Base-by-base conservation (phyloP, 2,888 invertebrate genomes). In the Petrophora chlorosata region DNA sequence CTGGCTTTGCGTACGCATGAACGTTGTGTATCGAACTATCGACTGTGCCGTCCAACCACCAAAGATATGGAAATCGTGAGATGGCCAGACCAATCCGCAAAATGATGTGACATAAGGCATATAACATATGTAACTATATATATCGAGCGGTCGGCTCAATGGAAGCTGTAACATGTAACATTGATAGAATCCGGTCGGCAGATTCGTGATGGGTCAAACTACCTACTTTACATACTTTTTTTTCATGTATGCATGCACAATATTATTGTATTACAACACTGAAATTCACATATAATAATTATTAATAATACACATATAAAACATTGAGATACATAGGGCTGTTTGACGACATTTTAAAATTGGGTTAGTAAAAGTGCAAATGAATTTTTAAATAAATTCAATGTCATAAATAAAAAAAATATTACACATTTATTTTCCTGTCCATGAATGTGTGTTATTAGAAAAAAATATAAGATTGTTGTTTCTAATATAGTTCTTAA, bases 381-480 rank as follows among this genome's bases (percentile, higher is more conserved):
- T 46, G 17, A 75, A 82, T 73, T 76, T 54, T 40, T 50, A 61
- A 66, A 65, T 49, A 50, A 63, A n/a, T n/a, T n/a, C 65, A 59
- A 58, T 52, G 63, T 66, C 52, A 55, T 59, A 63, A 54, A 62
- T 46, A 55, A 63, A 53, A 62, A 53, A 54, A 59, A 49, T 55
- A 62, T n/a, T n/a, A 53, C 61, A 57, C 61, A 61, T 61, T 53
- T 53, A 58, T 67, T 75, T 78, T 77, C 87, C 86, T 78, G 77
- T 84, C 88, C 88, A 90, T 85, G 89, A 87, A 81, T 78, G 85
- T 86, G 82, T 79, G 80, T 82, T 80, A 82, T 49, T 49, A 36
- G 5, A 12, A 2, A 4, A 4, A 10, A 25, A 10, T 9, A 10
- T 9, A n/a, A n/a, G n/a, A n/a, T n/a, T n/a, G n/a, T n/a, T n/a